Evolutionary conservation across 2,797 vertebrate species (phyloP), one percentile per base, ranked within the genome.

Genomic region (Platyrinchus mystaceus): DNA sequence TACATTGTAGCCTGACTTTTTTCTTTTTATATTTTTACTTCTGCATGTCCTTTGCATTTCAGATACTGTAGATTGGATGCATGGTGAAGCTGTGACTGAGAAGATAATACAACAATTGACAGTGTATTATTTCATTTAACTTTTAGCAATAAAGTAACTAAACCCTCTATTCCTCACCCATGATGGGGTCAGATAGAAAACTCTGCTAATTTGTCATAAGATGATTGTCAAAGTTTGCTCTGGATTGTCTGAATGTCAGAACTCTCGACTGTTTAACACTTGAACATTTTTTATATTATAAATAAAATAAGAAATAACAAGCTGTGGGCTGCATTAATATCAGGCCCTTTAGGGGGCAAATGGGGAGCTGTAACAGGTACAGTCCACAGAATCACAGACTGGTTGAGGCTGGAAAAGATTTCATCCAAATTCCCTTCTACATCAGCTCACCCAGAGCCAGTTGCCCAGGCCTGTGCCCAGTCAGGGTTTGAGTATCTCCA

Each of bases 1-100:
- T 98, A 96, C 98, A 97, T 97, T 97, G 96, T 96, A 96, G 97
- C 97, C 97, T 97, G 96, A 97, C 92, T 95, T 96, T 98, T 98
- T 98, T 96, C 78, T 98, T 98, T 98, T 97, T 97, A 97, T 98
- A 97, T 97, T 98, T 98, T 98, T 98, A 98, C 96, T 98, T 99
- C 98, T 99, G 99, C 99, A 99, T 99, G 99, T 99, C 97, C 97
- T 98, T 99, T 98, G 99, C 99, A 98, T 99, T 99, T 99, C 99
- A 98, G 98, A 99, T 98, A 99, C 97, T 98, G 97, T 98, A 98
- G 99, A 99, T 97, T 98, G 99, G 98, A 98, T 99, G 99, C 99
- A 99, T 99, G 99, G 99, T 98, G 98, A 99, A 98, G 98, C 98
- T 98, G 99, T 98, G 98, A 99, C 98, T 98, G 98, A 98, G 98